These are phyloP conservation scores for Strigamia crassipes DNA, from an alignment of 2,888 invertebrate genomes.

Conservation along the genomic window DNA sequence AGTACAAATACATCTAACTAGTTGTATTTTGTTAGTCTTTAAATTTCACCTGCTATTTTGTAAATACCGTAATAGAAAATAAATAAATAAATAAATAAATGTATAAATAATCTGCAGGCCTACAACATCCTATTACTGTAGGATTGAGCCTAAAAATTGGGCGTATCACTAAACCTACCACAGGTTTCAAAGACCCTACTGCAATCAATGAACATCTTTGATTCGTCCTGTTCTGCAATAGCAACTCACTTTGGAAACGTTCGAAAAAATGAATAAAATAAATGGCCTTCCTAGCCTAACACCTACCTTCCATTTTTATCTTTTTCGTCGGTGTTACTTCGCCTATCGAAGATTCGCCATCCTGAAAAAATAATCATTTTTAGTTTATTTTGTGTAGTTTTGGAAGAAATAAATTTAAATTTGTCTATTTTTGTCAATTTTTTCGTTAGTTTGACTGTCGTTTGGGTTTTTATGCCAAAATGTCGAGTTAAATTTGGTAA, in stretches of 20 bases:
- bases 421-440: too few relatives aligned
- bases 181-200: not conserved
- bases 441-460: too few relatives aligned
- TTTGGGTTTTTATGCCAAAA: not conserved
- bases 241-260: not conserved
- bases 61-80: not conserved
- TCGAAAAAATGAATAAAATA: not conserved
- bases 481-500: too few relatives aligned
- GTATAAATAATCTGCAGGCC: not conserved
- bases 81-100: not conserved
- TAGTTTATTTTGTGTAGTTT: too few relatives aligned
- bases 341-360: not conserved
- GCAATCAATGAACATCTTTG: conserved; percentile 10
- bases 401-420: too few relatives aligned
- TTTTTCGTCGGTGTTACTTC: not conserved
- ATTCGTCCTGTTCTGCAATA: not conserved
- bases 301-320: conserved; percentile 4
- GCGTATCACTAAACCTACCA: not conserved
- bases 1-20: not conserved
- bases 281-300: not conserved
- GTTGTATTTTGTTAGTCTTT: not conserved
- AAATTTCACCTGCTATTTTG: not conserved
- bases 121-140: not conserved
- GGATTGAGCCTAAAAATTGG: not conserved
- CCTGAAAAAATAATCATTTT: not conserved